A percentile compares a stretch with the other conserved stretches of the same genome.
phyloP scores from a whole-genome alignment of 2,888 invertebrate species.

The Tiphia femorata region DNA sequence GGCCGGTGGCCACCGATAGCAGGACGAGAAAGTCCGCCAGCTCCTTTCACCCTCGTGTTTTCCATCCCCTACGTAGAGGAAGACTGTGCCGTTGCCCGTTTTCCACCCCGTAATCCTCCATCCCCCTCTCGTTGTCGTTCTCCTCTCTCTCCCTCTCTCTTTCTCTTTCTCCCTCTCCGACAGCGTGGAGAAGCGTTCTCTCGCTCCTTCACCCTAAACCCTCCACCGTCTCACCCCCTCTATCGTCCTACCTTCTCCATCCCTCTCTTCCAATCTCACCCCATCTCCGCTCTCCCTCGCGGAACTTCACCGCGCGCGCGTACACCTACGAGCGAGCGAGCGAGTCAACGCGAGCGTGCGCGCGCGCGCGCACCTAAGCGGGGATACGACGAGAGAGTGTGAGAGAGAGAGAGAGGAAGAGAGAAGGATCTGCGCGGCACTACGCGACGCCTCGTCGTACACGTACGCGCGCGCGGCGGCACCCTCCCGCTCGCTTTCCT shows the following conservation, averaged over 20 bases:
- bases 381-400: neutral
- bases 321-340: too few relatives aligned
- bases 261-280: too few relatives aligned
- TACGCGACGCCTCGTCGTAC: neutral
- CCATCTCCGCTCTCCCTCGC: neutral
- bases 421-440: slow-evolving; percentile 6
- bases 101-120: too few relatives aligned
- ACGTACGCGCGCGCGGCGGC: neutral
- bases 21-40: too few relatives aligned
- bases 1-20: too few relatives aligned
- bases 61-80: too few relatives aligned
- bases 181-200: neutral
- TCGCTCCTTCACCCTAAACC: too few relatives aligned
- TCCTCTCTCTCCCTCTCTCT: neutral
- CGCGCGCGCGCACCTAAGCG: slow-evolving; percentile 13
- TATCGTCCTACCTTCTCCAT: too few relatives aligned
- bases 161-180: neutral
- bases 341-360: slow-evolving; percentile 6
- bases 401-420: slow-evolving; percentile 11
- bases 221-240: too few relatives aligned
- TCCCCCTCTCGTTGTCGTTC: neutral
- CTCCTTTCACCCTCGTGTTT: too few relatives aligned
- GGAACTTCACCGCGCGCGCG: neutral
- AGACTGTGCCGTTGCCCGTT: too few relatives aligned
- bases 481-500: neutral